Base-by-base conservation (phyloP, 2,888 invertebrate genomes). In the Chloroclystis v-ata region DNA sequence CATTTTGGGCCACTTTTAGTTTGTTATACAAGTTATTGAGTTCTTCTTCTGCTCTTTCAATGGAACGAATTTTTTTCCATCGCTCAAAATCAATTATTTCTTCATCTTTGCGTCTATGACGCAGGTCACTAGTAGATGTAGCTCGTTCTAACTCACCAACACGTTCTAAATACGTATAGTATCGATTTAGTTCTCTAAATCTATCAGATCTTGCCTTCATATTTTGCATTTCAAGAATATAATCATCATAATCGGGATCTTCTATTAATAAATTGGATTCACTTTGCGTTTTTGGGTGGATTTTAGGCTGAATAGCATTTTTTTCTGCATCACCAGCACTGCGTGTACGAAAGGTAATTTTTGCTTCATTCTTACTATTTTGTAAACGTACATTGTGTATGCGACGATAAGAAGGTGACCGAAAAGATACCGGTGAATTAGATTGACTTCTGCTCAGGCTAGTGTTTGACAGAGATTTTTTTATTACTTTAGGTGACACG, bases 41-140 rank as follows among this genome's bases (percentile, higher is more conserved):
- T 78, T 97, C 97, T 60, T 92, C 91, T 73, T 96, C 95, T 0
- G 95, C 95, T 57, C 92, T 90, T 75, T 95, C 95, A 57, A 94
- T 92, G 4, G 90, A 89, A 43, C 96, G 89, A 13, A 96, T 90
- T 75, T 92, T 92, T 69, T 92, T 94, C 96, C 96, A 96, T 47
- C 95, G 90, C 57, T 96, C 96, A 69, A 94, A 96, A 78, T 96
- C 95, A 51, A 96, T 92, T 7, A 95, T 92, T 72, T 95, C 95
- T 61, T 94, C 93, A 65, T 94, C 93, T 73, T 89, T 92, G 59
- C 91, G 89, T 60, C 95, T 89, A 1, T 94, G 94, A 39, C 92
- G 90, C 38, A 94, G 83, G 63, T 93, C 92, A 33, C 89, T 88
- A 0, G 89, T 89, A 0, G 93, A 94, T 4, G 95, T 93, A 0